Evolutionary conservation across 2,888 invertebrate species (phyloP).

Genomic region (Phania funesta): DNA sequence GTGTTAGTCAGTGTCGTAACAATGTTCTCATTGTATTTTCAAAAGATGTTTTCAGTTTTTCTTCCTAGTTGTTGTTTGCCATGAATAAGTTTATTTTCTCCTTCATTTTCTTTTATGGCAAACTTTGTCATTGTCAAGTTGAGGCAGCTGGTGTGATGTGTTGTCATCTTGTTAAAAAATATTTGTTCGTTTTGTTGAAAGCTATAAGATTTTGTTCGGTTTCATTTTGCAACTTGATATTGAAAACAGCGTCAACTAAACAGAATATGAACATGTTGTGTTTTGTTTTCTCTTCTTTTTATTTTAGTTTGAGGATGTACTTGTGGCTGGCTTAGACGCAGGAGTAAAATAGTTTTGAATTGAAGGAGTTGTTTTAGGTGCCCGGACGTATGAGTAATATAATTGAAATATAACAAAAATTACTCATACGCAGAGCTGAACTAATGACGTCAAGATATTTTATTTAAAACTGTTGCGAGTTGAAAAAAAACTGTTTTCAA

Average conservation of each 20-base stretch:
- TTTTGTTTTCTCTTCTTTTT: neutral
- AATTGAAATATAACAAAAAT: constrained; percentile 19
- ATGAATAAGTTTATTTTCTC: constrained; percentile 61
- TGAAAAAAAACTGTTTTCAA: neutral
- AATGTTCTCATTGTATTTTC: constrained; percentile 40
- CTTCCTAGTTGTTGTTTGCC: constrained; percentile 43
- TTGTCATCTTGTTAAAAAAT: constrained; percentile 65
- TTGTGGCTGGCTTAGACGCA: constrained; percentile 12
- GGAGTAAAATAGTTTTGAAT: constrained; percentile 38
- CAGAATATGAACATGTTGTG: constrained; percentile 32
- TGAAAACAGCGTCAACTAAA: constrained; percentile 40
- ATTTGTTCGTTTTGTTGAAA: constrained; percentile 56
- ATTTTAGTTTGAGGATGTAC: constrained; percentile 12
- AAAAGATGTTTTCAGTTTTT: constrained; percentile 42
- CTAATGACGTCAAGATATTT: neutral
- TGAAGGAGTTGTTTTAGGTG: constrained; percentile 26
- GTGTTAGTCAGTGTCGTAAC: constrained; percentile 25
- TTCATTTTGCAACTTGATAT: neutral
- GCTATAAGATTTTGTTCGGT: constrained; percentile 24
- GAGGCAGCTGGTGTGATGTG: constrained; percentile 67
- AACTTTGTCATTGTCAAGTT: constrained; percentile 67
- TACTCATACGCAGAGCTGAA: constrained; percentile 23
- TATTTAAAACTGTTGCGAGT: neutral
- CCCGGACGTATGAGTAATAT: constrained; percentile 29
- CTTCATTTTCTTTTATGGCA: constrained; percentile 55